These are phyloP conservation scores for Acanthochromis polyacanthus DNA, from an alignment of 2,113 vertebrate species.

Conservation along the genomic window DNA sequence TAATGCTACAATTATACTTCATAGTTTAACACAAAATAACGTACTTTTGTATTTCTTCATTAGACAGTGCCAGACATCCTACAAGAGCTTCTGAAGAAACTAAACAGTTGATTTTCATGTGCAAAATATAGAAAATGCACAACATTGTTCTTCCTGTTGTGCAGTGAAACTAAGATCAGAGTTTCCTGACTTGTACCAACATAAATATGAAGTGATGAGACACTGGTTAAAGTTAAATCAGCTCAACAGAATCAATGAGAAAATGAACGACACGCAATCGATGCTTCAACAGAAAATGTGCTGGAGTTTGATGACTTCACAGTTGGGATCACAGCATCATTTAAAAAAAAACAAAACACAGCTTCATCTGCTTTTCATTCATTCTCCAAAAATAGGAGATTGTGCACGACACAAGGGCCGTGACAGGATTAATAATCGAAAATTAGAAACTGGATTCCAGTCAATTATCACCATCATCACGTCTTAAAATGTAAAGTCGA, in stretches of 20 bases:
- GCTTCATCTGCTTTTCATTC: slow-evolving; percentile 19
- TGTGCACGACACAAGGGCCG: slow-evolving; percentile 32
- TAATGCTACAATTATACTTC: slow-evolving; percentile 33
- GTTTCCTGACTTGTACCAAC: slow-evolving; percentile 12
- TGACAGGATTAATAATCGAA: slow-evolving; percentile 52
- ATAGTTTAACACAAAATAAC: slow-evolving; percentile 21
- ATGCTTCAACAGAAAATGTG: slow-evolving; percentile 17
- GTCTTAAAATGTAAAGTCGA: slow-evolving; percentile 18
- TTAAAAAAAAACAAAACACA: slow-evolving; percentile 11
- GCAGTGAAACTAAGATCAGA: slow-evolving; percentile 21
- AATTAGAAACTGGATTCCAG: slow-evolving; percentile 81
- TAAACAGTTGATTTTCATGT: slow-evolving; percentile 41
- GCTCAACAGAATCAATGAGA: slow-evolving; percentile 24
- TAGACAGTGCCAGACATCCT: slow-evolving; percentile 35
- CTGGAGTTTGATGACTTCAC: slow-evolving; percentile 51
- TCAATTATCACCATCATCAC: slow-evolving; percentile 58
- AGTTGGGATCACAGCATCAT: slow-evolving; percentile 33
- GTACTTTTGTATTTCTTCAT: slow-evolving; percentile 11
- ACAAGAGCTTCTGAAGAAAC: neutral
- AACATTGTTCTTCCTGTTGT: slow-evolving; percentile 4
- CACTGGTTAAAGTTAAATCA: slow-evolving; percentile 27
- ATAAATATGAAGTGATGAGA: slow-evolving; percentile 44
- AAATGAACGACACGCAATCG: slow-evolving; percentile 26
- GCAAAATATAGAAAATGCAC: slow-evolving; percentile 51
- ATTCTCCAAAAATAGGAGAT: slow-evolving; percentile 69